Base-by-base conservation (phyloP, 23 tunicate species). In the Phallusia fumigata region DNA sequence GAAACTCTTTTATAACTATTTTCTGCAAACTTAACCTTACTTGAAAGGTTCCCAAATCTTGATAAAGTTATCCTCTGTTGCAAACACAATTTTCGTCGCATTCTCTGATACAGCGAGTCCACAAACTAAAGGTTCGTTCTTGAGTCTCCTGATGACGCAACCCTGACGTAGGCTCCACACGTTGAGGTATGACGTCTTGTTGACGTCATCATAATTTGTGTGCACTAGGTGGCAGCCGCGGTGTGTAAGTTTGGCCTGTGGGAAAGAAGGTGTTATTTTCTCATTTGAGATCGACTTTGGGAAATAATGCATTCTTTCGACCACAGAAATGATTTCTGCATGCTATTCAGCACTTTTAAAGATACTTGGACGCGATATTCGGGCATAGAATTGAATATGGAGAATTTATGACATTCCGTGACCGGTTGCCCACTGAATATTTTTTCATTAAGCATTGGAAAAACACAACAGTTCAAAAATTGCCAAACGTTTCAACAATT, bases 41-140 rank as follows among this genome's bases (percentile, higher is more conserved):
- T 52, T 73, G 53, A 89, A 85, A 31, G 98, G 98, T 30, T 94
- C 88, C 98, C 98, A 94, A 21, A 94, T 83, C 80, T 89, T 94
- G 77, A 94, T 33, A 50, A 31, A 88, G 74, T 87, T 86, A 72
- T 89, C 93, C 58, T 94, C 94, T 18, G 94, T 89, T 5, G 88
- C 90, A 80, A 89, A 94, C 75, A 83, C 94, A 35, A 94, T 76
- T 76, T 74, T 82, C 0, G 81, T 64, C 0, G 93, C 98, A 28
- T 83, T 64, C 8, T 76, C 85, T 30, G 90, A 85, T 24, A 83
- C 81, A 24, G 88, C 88, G 51, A 94, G 73, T 13, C 91, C 90
- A 49, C 94, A 94, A 19, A 94, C 88, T 36, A 36, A 35, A 21
- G 98, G 98, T 65, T 94, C 98, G 69, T 94, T 85, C 26, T 80